phyloP scores from a whole-genome alignment of 92 coral and sea anemone genomes.

The Hydrozoanthus gracilis region DNA sequence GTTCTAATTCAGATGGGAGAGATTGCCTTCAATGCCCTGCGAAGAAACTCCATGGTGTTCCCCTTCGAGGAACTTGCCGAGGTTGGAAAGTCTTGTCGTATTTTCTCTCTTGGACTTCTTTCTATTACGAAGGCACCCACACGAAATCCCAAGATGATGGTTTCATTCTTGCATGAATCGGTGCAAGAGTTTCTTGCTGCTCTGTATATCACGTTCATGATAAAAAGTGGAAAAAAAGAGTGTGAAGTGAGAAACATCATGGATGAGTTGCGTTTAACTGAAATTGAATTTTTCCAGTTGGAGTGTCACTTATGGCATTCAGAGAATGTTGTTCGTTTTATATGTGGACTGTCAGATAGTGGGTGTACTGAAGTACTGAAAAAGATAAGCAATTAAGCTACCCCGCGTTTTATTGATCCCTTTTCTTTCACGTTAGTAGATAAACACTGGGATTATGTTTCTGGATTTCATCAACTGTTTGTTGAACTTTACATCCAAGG shows the following conservation, averaged over 20 bases:
- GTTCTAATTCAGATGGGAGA: background rate
- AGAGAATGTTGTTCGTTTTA: background rate
- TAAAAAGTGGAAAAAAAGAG: background rate
- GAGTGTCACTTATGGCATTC: constrained; percentile 22
- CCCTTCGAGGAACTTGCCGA: background rate
- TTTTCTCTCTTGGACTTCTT: background rate
- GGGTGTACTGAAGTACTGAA: background rate
- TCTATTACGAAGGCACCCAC: background rate
- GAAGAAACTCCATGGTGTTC: background rate
- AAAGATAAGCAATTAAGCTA: background rate
- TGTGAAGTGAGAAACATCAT: background rate
- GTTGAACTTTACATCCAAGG: background rate
- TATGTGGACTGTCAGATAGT: constrained; percentile 8
- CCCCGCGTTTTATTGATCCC: background rate
- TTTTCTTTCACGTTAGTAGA: background rate
- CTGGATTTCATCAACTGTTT: background rate
- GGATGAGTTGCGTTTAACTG: background rate
- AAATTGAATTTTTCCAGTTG: too few species aligned
- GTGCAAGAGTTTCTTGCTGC: background rate
- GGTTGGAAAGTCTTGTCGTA: background rate
- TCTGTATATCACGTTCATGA: background rate
- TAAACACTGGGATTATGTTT: background rate
- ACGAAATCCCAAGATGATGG: background rate
- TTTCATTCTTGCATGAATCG: background rate
- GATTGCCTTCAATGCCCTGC: background rate